Percentiles rank a stretch among this genome's conserved stretches.
Conservation (phyloP, 2,797 vertebrate genomes). For the Schizothorax lantsangensis region DNA sequence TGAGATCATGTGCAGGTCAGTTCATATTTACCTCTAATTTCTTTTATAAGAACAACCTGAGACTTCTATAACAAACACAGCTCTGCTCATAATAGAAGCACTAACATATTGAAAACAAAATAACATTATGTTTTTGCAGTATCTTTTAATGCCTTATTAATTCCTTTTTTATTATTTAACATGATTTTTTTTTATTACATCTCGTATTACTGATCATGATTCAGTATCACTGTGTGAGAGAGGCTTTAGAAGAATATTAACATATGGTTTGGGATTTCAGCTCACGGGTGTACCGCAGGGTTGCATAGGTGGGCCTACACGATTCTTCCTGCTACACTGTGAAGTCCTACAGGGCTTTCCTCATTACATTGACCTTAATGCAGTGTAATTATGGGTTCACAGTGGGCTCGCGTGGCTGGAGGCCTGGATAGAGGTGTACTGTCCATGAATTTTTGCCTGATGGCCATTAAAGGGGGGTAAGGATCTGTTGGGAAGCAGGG, state of each 20-base stretch:
- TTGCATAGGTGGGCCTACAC: slow-evolving; percentile 46
- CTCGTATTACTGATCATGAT: slow-evolving; percentile 30
- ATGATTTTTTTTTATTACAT: neutral
- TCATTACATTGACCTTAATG: slow-evolving; percentile 63
- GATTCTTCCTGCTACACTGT: slow-evolving; percentile 40
- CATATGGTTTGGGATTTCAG: slow-evolving; percentile 46
- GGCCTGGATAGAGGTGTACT: slow-evolving; percentile 45
- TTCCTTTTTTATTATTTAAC: slow-evolving; percentile 23
- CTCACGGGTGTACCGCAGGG: slow-evolving; percentile 44
- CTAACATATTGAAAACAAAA: neutral
- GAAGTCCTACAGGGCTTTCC: slow-evolving; percentile 54
- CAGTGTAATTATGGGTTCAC: slow-evolving; percentile 60
- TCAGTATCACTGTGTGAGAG: neutral
- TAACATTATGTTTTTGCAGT: neutral
- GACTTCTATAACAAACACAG: neutral
- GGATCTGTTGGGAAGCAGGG: slow-evolving; percentile 40
- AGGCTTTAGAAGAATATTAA: slow-evolving; percentile 45
- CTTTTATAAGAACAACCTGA: neutral
- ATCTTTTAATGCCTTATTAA: slow-evolving; percentile 31
- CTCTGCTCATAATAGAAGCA: neutral
- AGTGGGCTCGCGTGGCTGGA: slow-evolving; percentile 50
- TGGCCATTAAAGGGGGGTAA: slow-evolving; percentile 53
- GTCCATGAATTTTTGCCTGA: slow-evolving; percentile 51
- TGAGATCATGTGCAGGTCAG: slow-evolving; percentile 96
- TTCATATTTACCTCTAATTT: slow-evolving; percentile 21